Evolutionary conservation across 2,113 vertebrate genomes (phyloP).

Genomic region (Daboia siamensis): DNA sequence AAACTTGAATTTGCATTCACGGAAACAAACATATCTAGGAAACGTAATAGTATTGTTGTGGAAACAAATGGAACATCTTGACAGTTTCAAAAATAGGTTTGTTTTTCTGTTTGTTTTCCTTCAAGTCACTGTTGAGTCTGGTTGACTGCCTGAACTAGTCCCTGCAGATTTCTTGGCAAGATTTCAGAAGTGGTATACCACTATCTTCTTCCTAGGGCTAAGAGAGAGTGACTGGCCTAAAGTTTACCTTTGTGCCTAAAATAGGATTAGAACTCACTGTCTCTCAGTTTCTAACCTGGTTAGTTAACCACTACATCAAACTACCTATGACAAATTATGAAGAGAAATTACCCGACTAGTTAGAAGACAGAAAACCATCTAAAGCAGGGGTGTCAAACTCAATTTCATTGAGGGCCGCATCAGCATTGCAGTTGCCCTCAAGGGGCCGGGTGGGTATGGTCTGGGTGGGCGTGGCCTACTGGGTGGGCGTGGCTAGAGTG

Average conservation of each 20-base stretch:
- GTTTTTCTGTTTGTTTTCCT: background rate
- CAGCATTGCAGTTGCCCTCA: no score
- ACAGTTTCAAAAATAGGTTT: background rate
- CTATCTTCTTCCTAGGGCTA: background rate
- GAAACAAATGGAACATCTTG: background rate
- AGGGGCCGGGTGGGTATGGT: no score
- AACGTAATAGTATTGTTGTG: background rate
- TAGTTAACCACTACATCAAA: background rate
- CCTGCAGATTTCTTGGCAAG: background rate
- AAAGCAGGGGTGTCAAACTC: no score
- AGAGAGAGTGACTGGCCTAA: background rate
- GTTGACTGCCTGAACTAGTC: background rate
- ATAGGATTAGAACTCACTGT: background rate
- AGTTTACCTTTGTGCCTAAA: background rate
- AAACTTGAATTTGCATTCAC: background rate
- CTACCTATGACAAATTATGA: background rate
- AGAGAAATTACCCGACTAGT: background rate
- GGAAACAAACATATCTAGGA: background rate
- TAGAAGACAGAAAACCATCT: background rate
- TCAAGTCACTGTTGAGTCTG: background rate
- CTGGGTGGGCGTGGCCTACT: no score
- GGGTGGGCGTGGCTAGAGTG: no score
- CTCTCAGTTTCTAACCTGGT: background rate
- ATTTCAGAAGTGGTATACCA: background rate
- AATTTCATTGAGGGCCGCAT: no score